Conservation (phyloP, 2,113 vertebrate genomes). For the Cochlearius cochlearius region DNA sequence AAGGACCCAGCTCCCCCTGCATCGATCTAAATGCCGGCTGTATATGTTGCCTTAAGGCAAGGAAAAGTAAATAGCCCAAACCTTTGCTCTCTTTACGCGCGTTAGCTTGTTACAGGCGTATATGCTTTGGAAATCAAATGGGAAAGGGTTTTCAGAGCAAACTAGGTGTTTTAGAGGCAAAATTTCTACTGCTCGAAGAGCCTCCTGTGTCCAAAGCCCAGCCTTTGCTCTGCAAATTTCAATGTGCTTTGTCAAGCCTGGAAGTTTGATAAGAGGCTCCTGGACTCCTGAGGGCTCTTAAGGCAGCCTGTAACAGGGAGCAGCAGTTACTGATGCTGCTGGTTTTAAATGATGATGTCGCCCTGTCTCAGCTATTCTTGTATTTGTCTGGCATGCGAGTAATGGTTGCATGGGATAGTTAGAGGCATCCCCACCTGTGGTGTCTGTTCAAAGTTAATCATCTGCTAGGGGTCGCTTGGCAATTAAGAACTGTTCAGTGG, state of each 20-base stretch:
- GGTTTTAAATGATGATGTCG: background rate
- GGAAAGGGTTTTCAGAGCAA: background rate
- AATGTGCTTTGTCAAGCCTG: background rate
- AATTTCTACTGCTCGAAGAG: background rate
- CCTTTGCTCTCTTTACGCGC: background rate
- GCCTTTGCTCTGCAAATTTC: background rate
- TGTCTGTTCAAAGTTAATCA: background rate
- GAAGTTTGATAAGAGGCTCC: background rate
- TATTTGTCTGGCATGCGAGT: background rate
- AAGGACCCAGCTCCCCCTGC: background rate
- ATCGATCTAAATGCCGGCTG: background rate
- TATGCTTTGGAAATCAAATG: background rate
- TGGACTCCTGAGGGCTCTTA: background rate
- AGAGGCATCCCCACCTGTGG: conserved; percentile 2
- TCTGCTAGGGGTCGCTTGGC: background rate
- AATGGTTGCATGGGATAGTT: background rate
- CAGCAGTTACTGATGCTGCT: background rate
- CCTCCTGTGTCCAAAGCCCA: background rate
- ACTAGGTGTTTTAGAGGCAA: background rate
- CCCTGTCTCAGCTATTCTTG: background rate
- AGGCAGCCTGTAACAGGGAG: background rate
- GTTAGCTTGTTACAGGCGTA: background rate
- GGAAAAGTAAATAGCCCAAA: background rate
- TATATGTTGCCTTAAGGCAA: background rate
- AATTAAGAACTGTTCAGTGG: background rate